Base-by-base conservation (phyloP, 2,113 vertebrate genomes). In the Caranx ignobilis region DNA sequence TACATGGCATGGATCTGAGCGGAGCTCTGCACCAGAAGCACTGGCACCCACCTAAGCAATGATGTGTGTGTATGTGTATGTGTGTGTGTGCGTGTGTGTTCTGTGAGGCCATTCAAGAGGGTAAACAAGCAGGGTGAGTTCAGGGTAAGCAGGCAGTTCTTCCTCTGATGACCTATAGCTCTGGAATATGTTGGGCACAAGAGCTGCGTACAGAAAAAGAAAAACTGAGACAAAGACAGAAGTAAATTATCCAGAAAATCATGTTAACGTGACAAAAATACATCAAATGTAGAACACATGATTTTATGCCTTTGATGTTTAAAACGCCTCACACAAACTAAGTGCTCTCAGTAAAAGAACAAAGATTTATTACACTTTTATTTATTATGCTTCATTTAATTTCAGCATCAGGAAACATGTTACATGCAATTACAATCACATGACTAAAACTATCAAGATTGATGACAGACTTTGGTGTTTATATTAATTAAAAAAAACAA, bases 311-410 rank as follows among this genome's bases (percentile, higher is more conserved):
- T 79, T 84, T 84, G 81, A 88, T 71, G 41, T 79, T 32, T 11
- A 60, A 43, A 71, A 70, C 60, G n/a, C 50, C 31, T 41, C 34
- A 21, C 45, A 31, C 45, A 19, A 35, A 57, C 15, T 48, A 4
- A 18, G 19, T 62, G 26, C 10, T 9, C 1, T 45, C 16, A 64
- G 26, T 59, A 21, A 67, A 64, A 72, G 60, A 75, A 15, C n/a
- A 66, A 71, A 75, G 73, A 79, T 81, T 45, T 55, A 37, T 70
- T 50, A n/a, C 18, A 47, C 55, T 65, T 73, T 61, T 34, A 48
- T 75, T 69, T 16, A 65, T 26, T 60, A 67, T 60, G 70, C 63
- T 77, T 62, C n/a, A 86, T 75, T 89, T 81, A 18, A 79, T 62
- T 76, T 39, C 66, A 71, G 41, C 60, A 63, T 69, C 39, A 21